These are phyloP conservation scores for Calliphora vicina DNA, from an alignment of 1,140 invertebrate species.

Conservation along the genomic window DNA sequence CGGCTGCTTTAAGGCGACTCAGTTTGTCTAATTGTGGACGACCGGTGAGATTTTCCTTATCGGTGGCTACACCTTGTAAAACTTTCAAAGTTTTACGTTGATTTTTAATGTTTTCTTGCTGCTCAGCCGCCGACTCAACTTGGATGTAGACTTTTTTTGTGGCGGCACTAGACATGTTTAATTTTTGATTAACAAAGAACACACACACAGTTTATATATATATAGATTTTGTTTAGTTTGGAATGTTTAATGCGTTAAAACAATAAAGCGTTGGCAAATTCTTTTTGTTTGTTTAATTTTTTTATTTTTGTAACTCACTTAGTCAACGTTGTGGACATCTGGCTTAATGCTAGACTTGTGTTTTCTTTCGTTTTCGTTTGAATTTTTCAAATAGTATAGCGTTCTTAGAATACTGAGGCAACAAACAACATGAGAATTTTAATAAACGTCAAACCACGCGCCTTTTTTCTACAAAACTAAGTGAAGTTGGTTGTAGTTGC, in stretches of 20 bases:
- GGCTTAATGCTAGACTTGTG: neutral
- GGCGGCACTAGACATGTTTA: conserved; percentile 41
- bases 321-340: neutral
- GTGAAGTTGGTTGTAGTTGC: conserved; percentile 17
- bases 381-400: neutral
- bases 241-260: neutral
- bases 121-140: conserved; percentile 63
- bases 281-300: neutral
- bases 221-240: neutral
- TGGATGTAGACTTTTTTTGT: conserved; percentile 63
- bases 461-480: neutral
- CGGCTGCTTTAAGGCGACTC: conserved; percentile 52
- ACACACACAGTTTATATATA: neutral
- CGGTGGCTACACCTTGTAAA: conserved; percentile 67
- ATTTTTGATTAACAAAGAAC: neutral
- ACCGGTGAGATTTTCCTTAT: conserved; percentile 71
- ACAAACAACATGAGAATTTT: neutral
- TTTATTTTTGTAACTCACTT: neutral
- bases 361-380: neutral
- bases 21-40: conserved; percentile 55
- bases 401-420: neutral
- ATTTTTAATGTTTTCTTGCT: conserved; percentile 65
- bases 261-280: neutral
- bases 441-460: conserved; percentile 8
- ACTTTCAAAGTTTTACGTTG: conserved; percentile 68